Evolutionary conservation across 1,140 invertebrate genomes (phyloP).

Genomic region (Ostrea denselamellosa): DNA sequence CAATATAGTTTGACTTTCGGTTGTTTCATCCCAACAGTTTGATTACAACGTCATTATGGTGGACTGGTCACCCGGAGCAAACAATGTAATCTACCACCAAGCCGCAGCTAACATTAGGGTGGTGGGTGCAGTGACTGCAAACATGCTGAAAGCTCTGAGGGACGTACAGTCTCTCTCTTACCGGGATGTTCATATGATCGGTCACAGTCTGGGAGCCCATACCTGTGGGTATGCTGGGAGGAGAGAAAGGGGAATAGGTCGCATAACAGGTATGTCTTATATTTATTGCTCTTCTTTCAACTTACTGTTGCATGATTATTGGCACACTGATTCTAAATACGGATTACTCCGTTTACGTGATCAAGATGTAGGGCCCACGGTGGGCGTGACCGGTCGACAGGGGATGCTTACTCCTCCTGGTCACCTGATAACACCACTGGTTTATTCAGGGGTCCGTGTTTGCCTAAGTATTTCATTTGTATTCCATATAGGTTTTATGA

Average conservation of each 20-base stretch:
- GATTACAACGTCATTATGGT: conserved; percentile 90
- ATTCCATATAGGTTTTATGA: no score
- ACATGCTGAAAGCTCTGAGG: conserved; percentile 81
- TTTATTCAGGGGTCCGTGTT: no score
- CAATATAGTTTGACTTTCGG: no score
- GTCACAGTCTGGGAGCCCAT: conserved; percentile 95
- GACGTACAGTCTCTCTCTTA: background rate
- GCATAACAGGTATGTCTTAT: conserved; percentile 82
- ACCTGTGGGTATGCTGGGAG: conserved; percentile 92
- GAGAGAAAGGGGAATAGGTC: conserved; percentile 87
- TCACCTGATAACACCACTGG: no score
- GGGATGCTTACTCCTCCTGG: no score
- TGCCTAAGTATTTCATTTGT: no score
- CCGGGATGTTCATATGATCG: conserved; percentile 86
- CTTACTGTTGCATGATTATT: no score
- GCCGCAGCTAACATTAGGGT: conserved; percentile 95
- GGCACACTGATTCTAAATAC: no score
- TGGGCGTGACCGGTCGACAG: no score
- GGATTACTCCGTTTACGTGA: no score
- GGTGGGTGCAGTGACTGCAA: conserved; percentile 93
- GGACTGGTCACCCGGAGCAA: conserved; percentile 95
- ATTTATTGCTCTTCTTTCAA: no score
- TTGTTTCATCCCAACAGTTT: background rate
- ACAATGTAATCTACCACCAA: conserved; percentile 93
- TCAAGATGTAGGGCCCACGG: no score